A percentile compares a stretch with the other conserved stretches of the same genome.
Evolutionary conservation across 1,140 invertebrate species (phyloP).

Genomic region (Halesus radiatus): DNA sequence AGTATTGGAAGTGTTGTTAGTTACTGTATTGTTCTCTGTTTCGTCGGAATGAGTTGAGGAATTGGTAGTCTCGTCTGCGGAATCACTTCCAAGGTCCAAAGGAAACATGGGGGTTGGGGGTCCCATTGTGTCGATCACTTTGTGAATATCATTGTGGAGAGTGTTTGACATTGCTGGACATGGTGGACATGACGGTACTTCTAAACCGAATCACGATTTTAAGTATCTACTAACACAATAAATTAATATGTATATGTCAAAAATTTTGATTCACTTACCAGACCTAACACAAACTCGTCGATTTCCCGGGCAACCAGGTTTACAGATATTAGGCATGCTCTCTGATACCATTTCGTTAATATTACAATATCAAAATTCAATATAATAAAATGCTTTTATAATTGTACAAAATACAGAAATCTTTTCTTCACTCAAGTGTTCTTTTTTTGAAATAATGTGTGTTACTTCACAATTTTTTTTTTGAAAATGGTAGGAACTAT

Average conservation of each 20-base stretch:
- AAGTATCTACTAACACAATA: too few species aligned
- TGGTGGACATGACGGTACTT: too few species aligned
- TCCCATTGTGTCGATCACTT: conserved; percentile 42
- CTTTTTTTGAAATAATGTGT: not conserved
- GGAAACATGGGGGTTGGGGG: conserved; percentile 33
- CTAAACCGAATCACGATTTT: too few species aligned
- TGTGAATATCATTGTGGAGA: conserved; percentile 34
- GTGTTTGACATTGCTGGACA: not conserved
- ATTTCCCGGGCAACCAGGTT: not conserved
- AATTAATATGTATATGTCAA: too few species aligned
- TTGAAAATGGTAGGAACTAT: too few species aligned
- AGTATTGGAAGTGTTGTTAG: conserved; percentile 24
- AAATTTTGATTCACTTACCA: not conserved
- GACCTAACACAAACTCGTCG: not conserved
- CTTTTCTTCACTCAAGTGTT: not conserved
- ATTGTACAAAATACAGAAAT: not conserved
- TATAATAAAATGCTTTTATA: not conserved
- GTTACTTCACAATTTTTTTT: too few species aligned
- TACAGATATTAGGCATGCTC: conserved; percentile 8
- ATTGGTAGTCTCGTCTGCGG: conserved; percentile 20
- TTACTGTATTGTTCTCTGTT: conserved; percentile 4
- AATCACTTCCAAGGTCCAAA: conserved; percentile 34
- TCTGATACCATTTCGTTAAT: conserved; percentile 15
- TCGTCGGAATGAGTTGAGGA: not conserved
- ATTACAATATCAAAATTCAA: not conserved